phyloP scores from a whole-genome alignment of 2,113 vertebrate species.

The Oenanthe melanoleuca region DNA sequence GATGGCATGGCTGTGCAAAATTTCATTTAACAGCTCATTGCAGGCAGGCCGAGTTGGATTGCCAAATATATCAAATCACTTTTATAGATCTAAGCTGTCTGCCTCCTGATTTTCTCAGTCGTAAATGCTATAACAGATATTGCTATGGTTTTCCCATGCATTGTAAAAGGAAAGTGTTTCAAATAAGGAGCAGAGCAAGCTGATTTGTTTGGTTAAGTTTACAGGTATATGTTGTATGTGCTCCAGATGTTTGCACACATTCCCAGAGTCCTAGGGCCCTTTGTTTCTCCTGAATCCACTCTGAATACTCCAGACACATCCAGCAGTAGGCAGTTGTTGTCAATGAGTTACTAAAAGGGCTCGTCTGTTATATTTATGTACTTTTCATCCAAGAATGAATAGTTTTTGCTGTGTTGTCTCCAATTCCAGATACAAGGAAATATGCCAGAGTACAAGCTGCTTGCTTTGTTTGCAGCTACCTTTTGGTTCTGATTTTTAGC shows the following conservation, averaged over 20 bases:
- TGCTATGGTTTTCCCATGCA: constrained; percentile 57
- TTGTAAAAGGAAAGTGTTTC: constrained; percentile 76
- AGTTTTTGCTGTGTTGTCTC: constrained; percentile 10
- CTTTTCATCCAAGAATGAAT: constrained; percentile 39
- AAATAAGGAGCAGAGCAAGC: constrained; percentile 70
- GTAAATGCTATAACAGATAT: constrained; percentile 69
- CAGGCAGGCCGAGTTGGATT: constrained; percentile 50
- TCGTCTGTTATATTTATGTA: constrained; percentile 42
- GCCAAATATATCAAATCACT: constrained; percentile 66
- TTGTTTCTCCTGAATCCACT: constrained; percentile 33
- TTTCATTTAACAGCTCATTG: constrained; percentile 72
- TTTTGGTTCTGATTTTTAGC: constrained; percentile 4
- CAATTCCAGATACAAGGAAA: background rate
- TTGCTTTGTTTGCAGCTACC: constrained; percentile 43
- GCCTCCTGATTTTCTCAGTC: constrained; percentile 71
- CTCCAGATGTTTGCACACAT: constrained; percentile 73
- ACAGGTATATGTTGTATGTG: constrained; percentile 64
- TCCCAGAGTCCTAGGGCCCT: constrained; percentile 13
- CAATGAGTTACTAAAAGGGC: constrained; percentile 28
- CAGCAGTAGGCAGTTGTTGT: constrained; percentile 14
- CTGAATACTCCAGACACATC: constrained; percentile 6
- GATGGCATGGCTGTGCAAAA: constrained; percentile 59
- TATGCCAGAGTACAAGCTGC: background rate
- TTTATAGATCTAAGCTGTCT: constrained; percentile 74
- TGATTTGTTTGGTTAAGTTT: constrained; percentile 75